A percentile compares a stretch with the other conserved stretches of the same genome.
Evolutionary conservation across 2,797 vertebrate species (phyloP).

Genomic region (Poeciliopsis presidionis): DNA sequence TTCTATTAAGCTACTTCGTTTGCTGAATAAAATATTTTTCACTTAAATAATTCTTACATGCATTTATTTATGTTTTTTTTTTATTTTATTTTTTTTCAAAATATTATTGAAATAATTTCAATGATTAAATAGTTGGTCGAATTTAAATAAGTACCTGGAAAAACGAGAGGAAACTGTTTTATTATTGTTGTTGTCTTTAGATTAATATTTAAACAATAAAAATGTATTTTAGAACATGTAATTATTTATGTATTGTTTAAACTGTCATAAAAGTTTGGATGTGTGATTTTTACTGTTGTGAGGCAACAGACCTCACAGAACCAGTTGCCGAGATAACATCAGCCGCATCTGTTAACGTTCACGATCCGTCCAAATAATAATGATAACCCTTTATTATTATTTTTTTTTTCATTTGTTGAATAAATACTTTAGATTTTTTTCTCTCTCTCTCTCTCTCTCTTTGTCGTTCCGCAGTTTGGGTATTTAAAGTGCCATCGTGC

Average conservation of each 20-base stretch:
- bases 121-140: neutral
- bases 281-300: constrained; percentile 16
- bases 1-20: neutral
- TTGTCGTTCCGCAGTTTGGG: neutral
- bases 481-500: neutral
- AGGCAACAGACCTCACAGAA: constrained; percentile 27
- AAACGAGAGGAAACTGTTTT: neutral
- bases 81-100: neutral
- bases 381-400: neutral
- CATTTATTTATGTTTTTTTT: too few relatives aligned
- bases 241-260: neutral
- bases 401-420: neutral
- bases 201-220: neutral
- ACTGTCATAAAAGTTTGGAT: neutral
- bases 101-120: neutral
- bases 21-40: neutral
- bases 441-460: too few relatives aligned
- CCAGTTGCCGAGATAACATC: constrained; percentile 15
- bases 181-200: neutral
- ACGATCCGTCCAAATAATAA: constrained; percentile 1
- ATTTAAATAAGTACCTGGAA: neutral
- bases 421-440: neutral
- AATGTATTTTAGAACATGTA: neutral
- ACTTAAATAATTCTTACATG: neutral
- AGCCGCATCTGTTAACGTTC: neutral